These are phyloP conservation scores for Eupithecia pulchellata DNA, from an alignment of 2,888 invertebrate species.

Conservation along the genomic window DNA sequence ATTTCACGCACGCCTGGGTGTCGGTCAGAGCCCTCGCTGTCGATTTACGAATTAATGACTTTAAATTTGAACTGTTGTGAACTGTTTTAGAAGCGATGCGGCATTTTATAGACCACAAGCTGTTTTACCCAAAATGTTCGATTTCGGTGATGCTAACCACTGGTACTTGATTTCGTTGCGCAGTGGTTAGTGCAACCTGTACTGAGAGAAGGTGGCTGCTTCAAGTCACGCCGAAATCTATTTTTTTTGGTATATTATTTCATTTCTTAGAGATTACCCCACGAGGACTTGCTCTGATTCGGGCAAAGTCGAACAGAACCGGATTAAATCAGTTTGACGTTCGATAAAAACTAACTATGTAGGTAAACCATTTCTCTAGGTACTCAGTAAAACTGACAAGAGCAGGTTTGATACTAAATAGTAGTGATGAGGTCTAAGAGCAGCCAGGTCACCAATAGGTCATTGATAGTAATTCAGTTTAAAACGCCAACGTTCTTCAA, in stretches of 20 bases:
- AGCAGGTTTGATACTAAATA: neutral
- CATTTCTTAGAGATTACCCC: too few relatives aligned
- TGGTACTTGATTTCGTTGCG: neutral
- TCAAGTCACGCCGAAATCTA: too few relatives aligned
- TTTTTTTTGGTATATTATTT: too few relatives aligned
- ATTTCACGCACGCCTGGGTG: slow-evolving; percentile 33
- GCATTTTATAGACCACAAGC: neutral
- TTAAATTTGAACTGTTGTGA: neutral
- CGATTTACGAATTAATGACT: neutral
- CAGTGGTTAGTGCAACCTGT: too few relatives aligned
- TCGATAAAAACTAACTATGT: neutral
- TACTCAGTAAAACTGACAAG: neutral
- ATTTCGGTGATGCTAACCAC: neutral
- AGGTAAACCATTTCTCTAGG: neutral
- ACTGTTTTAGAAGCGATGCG: neutral
- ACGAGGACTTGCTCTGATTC: neutral
- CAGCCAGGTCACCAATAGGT: too few relatives aligned
- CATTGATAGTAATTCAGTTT: neutral
- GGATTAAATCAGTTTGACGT: neutral
- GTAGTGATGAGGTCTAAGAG: too few relatives aligned
- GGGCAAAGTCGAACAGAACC: neutral
- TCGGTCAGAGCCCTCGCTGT: slow-evolving; percentile 16
- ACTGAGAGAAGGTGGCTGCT: too few relatives aligned
- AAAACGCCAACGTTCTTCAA: neutral
- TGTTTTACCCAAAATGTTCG: too few relatives aligned